Base-by-base conservation (phyloP, 2,797 vertebrate species). In the Erethizon dorsatum region DNA sequence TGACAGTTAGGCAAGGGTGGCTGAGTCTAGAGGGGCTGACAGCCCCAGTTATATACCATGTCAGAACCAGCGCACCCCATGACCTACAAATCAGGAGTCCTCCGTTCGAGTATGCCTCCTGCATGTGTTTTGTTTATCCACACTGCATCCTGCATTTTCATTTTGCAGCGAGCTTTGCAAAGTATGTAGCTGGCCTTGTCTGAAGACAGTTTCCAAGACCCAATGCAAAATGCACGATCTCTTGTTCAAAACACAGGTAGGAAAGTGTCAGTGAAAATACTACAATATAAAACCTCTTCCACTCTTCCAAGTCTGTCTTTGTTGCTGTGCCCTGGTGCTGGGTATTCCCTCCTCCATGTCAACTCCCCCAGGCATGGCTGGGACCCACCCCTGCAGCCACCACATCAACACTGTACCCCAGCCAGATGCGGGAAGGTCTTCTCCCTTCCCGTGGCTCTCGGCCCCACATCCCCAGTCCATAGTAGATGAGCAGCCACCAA, bases 121-220 rank as follows among this genome's bases (percentile, higher is more conserved):
- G 24, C 26, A 67, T 65, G 11, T 20, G 8, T 57, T 89, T 86
- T 90, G 54, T 37, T 79, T 26, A 41, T 80, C 50, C 63, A 94
- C 17, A 33, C 45, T 80, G 13, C 31, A 59, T 59, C 57, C 57
- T 59, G 57, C 20, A 67, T 33, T 33, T 67, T 67, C 63, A 67
- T 33, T 67, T 33, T n/a, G 63, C 63, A 67, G 31, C 13, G 17
- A 31, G 63, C 63, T 11, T 14, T 67, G 63, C 31, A 33, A 67
- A 33, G 15, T 33, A 65, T 33, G 63, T 14, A 67, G 63, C 63
- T 67, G 15, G 63, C 14, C 12, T 67, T 13, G n/a, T 75, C 31
- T 90, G 87, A 90, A 97, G 65, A 31, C 69, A 67, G 59, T 86
- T 88, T 78, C 15, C n/a, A 78, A 69, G 31, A 15, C 11, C 31